Evolutionary conservation across 2,113 vertebrate genomes (phyloP).

Genomic region (Spermophilus dauricus): DNA sequence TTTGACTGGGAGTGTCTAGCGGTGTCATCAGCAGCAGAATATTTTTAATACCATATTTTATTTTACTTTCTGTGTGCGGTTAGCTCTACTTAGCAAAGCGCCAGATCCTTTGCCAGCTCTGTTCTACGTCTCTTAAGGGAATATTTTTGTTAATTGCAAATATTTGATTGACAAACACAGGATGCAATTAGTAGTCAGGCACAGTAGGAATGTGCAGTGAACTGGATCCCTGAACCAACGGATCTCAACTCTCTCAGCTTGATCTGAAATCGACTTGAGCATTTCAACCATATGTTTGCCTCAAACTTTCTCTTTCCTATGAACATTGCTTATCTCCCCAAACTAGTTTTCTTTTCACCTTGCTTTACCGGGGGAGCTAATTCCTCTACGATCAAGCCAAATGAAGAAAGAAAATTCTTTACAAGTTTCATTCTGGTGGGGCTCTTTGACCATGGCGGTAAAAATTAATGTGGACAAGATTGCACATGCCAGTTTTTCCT

Average conservation of each 20-base stretch:
- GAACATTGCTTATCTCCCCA: slow-evolving; percentile 89
- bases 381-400: slow-evolving; percentile 85
- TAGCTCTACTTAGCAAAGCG: slow-evolving; percentile 85
- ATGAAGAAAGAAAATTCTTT: slow-evolving; percentile 87
- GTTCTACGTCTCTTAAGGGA: slow-evolving; percentile 92
- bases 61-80: slow-evolving; percentile 77
- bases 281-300: slow-evolving; percentile 95
- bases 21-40: slow-evolving; percentile 86
- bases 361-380: slow-evolving; percentile 86
- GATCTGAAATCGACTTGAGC: slow-evolving; percentile 92
- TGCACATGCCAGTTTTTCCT: slow-evolving; percentile 83
- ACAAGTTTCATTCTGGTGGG: slow-evolving; percentile 83
- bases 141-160: slow-evolving; percentile 95
- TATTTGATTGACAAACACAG: slow-evolving; percentile 97
- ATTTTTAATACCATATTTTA: slow-evolving; percentile 86
- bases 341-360: slow-evolving; percentile 87
- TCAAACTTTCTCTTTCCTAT: slow-evolving; percentile 88
- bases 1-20: slow-evolving; percentile 89
- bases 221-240: slow-evolving; percentile 95
- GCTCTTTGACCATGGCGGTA: slow-evolving; percentile 86
- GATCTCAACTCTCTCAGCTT: slow-evolving; percentile 95
- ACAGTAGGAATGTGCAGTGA: slow-evolving; percentile 94
- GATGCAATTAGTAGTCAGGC: slow-evolving; percentile 95
- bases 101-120: slow-evolving; percentile 89
- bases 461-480: slow-evolving; percentile 88